Percentiles rank a stretch among this genome's conserved stretches.
These are phyloP conservation scores for Pterocles gutturalis DNA, from an alignment of 2,113 vertebrate genomes.

Conservation along the genomic window DNA sequence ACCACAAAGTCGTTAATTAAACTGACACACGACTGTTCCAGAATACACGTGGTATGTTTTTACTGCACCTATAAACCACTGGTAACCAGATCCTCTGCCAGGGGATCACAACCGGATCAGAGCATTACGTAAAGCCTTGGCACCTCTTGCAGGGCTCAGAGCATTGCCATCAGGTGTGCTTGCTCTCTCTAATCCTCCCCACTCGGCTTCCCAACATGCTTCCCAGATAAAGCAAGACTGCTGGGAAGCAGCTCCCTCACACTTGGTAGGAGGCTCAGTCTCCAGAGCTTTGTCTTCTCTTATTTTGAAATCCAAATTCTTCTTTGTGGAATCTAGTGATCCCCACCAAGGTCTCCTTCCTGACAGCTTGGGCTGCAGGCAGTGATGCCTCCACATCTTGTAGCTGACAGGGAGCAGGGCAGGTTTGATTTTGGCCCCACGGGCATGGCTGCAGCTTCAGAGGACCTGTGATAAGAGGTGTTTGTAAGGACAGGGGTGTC, in stretches of 20 bases:
- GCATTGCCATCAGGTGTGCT: slow-evolving; percentile 22
- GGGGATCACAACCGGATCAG: slow-evolving; percentile 21
- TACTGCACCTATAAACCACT: slow-evolving; percentile 30
- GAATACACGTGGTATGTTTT: slow-evolving; percentile 30
- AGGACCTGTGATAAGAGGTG: background rate
- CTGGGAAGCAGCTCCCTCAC: slow-evolving; percentile 3
- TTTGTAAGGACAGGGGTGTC: background rate
- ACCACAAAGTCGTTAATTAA: slow-evolving; percentile 73
- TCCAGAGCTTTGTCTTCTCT: background rate
- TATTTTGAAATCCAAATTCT: slow-evolving; percentile 9
- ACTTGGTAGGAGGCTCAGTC: background rate
- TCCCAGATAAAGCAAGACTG: background rate
- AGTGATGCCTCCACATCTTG: background rate
- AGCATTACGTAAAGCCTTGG: slow-evolving; percentile 46
- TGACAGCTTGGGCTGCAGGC: background rate
- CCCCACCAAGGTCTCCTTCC: slow-evolving; percentile 20
- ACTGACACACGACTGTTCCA: slow-evolving; percentile 71
- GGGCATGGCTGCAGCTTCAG: slow-evolving; percentile 40
- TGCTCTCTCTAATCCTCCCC: slow-evolving; percentile 50
- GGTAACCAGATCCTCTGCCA: slow-evolving; percentile 30
- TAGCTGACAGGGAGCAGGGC: background rate
- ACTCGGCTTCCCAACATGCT: slow-evolving; percentile 11
- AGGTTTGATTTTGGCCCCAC: background rate
- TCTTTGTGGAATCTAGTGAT: background rate
- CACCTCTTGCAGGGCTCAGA: background rate